Conservation (phyloP, 2,797 vertebrate genomes). For the Notolabrus celidotus region DNA sequence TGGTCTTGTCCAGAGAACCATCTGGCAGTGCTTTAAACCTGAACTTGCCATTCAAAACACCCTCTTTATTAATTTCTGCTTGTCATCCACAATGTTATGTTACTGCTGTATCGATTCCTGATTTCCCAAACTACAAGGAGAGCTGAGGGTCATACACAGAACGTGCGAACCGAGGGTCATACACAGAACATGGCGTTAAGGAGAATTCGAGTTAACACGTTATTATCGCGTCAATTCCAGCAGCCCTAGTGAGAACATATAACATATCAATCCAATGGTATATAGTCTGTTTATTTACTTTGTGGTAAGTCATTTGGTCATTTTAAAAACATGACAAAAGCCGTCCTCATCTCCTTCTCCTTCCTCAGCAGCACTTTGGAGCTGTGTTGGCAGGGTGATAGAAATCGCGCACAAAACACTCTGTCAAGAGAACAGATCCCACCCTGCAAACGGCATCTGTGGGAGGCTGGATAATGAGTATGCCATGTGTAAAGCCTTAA, state of each 20-base stretch:
- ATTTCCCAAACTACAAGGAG: too few species aligned
- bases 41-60: too few species aligned
- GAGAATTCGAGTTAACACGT: too few species aligned
- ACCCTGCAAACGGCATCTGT: slow-evolving; percentile 58
- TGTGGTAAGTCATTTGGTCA: slow-evolving; percentile 11
- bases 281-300: slow-evolving; percentile 6
- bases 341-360: slow-evolving; percentile 29
- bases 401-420: slow-evolving; percentile 50
- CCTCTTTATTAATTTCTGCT: too few species aligned
- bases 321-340: slow-evolving; percentile 25
- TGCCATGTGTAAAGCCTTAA: slow-evolving; percentile 72
- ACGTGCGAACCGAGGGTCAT: too few species aligned
- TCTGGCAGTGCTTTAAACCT: too few species aligned
- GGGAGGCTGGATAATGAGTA: slow-evolving; percentile 68
- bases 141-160: too few species aligned
- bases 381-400: slow-evolving; percentile 57
- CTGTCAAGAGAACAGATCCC: slow-evolving; percentile 59
- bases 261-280: neutral
- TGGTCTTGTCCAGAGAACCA: too few species aligned
- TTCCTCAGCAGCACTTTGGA: slow-evolving; percentile 36
- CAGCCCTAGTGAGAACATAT: neutral
- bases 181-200: too few species aligned
- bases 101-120: too few species aligned
- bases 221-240: too few species aligned
- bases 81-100: too few species aligned